Evolutionary conservation across 2,888 invertebrate genomes (phyloP).

Genomic region (Syritta pipiens): DNA sequence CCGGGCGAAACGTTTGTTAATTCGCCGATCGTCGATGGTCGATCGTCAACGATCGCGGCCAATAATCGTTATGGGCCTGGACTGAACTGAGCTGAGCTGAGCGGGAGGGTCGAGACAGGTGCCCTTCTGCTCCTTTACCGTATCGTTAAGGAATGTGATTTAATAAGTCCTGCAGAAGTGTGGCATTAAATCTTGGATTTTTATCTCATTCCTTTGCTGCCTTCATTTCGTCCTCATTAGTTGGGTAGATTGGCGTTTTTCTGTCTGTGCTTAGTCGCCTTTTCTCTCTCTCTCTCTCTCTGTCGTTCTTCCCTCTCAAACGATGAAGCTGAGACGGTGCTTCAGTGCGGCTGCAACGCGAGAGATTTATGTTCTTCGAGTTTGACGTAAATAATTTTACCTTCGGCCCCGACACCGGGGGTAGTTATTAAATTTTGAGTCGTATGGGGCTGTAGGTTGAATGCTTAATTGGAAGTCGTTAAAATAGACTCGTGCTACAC

Average conservation of each 20-base stretch:
- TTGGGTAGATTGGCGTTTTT: constrained; percentile 65
- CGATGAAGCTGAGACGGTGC: not conserved
- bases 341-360: not conserved
- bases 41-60: constrained; percentile 58
- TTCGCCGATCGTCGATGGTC: constrained; percentile 51
- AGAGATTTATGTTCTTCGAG: constrained; percentile 61
- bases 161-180: constrained; percentile 67
- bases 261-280: too few species aligned
- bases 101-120: not conserved
- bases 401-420: constrained; percentile 10
- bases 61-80: constrained; percentile 59
- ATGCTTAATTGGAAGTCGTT: constrained; percentile 54
- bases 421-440: constrained; percentile 60
- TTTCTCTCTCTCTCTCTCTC: too few species aligned
- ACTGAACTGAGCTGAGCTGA: not conserved
- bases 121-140: constrained; percentile 24
- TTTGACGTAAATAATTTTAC: constrained; percentile 61
- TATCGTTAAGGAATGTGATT: constrained; percentile 66
- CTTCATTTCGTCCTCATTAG: constrained; percentile 68
- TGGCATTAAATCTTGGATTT: constrained; percentile 69
- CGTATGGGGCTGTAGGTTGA: constrained; percentile 21
- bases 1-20: constrained; percentile 61
- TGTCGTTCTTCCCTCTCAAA: not conserved
- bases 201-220: constrained; percentile 68
- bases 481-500: constrained; percentile 35